A percentile compares a stretch with the other conserved stretches of the same genome.
Evolutionary conservation across 2,888 invertebrate species (phyloP).

Genomic region (Melanostoma mellinum): DNA sequence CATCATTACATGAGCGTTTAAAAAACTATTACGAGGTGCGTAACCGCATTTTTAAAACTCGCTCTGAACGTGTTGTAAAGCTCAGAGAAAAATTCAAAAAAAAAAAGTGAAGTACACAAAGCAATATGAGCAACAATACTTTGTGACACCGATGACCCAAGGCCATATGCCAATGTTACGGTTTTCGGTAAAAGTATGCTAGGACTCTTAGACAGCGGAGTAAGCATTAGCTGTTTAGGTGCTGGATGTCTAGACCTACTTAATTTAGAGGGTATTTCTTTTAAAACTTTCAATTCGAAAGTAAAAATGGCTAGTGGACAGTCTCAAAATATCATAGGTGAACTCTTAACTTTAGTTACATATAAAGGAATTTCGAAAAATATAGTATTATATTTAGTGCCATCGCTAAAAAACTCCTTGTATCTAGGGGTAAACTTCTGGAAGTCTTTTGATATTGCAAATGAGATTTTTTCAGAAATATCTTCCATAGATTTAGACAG

Average conservation of each 20-base stretch:
- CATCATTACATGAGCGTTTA: not conserved
- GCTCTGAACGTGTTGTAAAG: not conserved
- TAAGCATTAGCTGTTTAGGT: constrained; percentile 18
- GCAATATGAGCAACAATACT: not conserved
- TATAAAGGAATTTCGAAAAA: constrained; percentile 1
- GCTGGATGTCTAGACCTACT: constrained; percentile 11
- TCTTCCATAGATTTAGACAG: not conserved
- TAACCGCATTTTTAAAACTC: constrained; percentile 4
- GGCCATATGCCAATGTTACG: not conserved
- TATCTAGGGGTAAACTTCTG: constrained; percentile 24
- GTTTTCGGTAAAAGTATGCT: constrained; percentile 16
- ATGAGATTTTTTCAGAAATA: constrained; percentile 4
- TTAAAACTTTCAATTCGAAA: constrained; percentile 9
- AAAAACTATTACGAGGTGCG: constrained; percentile 3
- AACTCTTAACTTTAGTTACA: not conserved
- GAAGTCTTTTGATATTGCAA: constrained; percentile 15
- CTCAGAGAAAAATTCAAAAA: constrained; percentile 11
- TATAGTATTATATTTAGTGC: not conserved
- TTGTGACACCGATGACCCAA: not conserved
- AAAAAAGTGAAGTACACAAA: not conserved
- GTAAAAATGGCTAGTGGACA: not conserved
- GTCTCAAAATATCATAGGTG: constrained; percentile 7
- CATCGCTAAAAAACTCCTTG: not conserved
- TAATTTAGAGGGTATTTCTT: not conserved
- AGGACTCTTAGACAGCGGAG: constrained; percentile 21